Base-by-base conservation (phyloP, 64 coral and sea anemone species). In the Montipora sp. region DNA sequence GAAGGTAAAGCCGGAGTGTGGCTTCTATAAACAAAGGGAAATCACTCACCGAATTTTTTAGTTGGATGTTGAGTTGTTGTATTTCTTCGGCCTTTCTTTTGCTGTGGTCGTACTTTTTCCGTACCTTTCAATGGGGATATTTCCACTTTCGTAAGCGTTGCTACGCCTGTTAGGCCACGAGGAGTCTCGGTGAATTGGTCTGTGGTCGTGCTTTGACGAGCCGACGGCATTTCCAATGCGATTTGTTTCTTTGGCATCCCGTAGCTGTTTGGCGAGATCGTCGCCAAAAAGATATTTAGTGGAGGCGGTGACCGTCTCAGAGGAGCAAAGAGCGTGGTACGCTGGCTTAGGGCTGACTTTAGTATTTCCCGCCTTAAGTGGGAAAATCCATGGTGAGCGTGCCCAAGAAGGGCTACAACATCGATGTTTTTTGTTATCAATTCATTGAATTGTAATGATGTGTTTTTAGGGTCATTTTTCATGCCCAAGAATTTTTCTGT, bases 1-100 rank as follows among this genome's bases (percentile, higher is more conserved):
- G 3, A 16, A 69, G 16, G 5, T 16, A 16, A 69, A 6, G 16
- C 3, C 51, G 45, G 3, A 51, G 49, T 81, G 3, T 5, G 12
- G 49, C 8, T 51, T 48, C 47, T 12, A 27, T 79, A 11, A 36
- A 79, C 18, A 79, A 48, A 8, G 46, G 77, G 15, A 48, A 16
- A 22, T 51, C 19, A 51, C 19, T 55, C 4, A 46, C 24, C 59
- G 23, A 24, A 46, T 36, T 45, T 79, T 48, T 79, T 81, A 5
- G 79, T 51, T 47, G 19, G 8, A 6, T 81, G 44, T 7, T 81
- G 44, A 22, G 50, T 55, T 55, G 47, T n/a, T 48, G 36, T 48
- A 81, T 81, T 81, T 81, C 79, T 81, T 81, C 15, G 5, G 79
- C n/a, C 66, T 69, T 69, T 11, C 66, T 69, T 69, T 69, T 69